Percentiles rank a stretch among this genome's conserved stretches.
Conservation (phyloP, 2,797 vertebrate genomes). For the Brotula barbata region DNA sequence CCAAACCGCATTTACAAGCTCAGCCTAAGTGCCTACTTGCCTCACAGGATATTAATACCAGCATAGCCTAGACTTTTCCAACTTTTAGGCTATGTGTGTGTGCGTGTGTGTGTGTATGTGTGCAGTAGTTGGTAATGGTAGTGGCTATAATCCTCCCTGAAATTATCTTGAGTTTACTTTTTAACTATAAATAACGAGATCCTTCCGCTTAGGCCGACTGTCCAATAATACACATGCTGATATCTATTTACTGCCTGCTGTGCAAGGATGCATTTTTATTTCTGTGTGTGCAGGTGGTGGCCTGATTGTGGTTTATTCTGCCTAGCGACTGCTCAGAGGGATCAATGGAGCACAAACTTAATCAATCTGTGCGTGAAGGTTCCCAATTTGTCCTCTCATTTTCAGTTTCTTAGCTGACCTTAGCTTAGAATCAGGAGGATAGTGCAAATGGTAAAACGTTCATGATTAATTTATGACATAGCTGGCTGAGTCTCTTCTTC, state of each 20-base stretch:
- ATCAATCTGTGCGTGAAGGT: no score
- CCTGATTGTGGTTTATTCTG: neutral
- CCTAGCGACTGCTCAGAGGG: no score
- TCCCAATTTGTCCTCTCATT: no score
- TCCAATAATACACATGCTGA: neutral
- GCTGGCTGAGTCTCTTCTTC: neutral
- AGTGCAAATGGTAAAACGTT: no score
- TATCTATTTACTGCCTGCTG: neutral
- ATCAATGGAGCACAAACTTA: neutral
- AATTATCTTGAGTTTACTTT: no score
- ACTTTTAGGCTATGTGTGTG: constrained; percentile 10
- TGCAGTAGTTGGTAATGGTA: no score
- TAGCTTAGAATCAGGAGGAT: no score
- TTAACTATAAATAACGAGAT: neutral
- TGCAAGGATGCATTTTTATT: neutral
- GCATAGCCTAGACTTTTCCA: constrained; percentile 19
- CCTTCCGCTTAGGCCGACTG: constrained; percentile 8
- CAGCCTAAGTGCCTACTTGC: neutral
- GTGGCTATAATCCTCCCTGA: neutral
- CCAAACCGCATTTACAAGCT: constrained; percentile 1
- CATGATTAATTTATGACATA: constrained; percentile 7
- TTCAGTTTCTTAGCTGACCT: no score
- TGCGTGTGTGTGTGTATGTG: neutral
- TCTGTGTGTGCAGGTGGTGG: neutral
- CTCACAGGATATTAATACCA: constrained; percentile 33